Conservation (phyloP, 2,888 invertebrate genomes). For the Tetragonisca angustula region DNA sequence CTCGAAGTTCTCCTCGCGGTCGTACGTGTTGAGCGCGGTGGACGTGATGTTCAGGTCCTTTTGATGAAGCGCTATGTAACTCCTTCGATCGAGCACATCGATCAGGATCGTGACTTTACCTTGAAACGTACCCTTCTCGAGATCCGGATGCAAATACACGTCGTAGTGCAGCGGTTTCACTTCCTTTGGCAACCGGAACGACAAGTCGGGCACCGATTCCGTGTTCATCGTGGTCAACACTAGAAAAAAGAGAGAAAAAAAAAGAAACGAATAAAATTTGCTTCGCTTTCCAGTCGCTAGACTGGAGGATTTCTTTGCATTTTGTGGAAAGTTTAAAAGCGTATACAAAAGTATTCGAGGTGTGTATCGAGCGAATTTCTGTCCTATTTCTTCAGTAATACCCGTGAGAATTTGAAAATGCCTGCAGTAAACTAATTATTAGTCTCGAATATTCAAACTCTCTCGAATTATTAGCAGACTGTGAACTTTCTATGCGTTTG, state of each 20-base stretch:
- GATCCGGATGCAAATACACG: conserved; percentile 87
- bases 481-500: no score
- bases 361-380: no score
- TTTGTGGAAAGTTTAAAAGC: no score
- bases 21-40: conserved; percentile 80
- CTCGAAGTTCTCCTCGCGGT: conserved; percentile 68
- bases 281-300: no score
- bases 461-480: no score
- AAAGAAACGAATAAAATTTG: conserved; percentile 3
- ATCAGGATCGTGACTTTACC: conserved; percentile 86
- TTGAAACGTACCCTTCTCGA: conserved; percentile 86
- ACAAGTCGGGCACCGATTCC: conserved; percentile 79
- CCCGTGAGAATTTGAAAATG: no score
- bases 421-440: no score
- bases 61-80: conserved; percentile 85
- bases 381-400: no score
- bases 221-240: conserved; percentile 61
- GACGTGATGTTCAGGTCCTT: conserved; percentile 85
- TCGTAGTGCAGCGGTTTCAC: conserved; percentile 88
- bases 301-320: no score
- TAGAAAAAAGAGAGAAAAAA: neutral
- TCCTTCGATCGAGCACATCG: conserved; percentile 83
- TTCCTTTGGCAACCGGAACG: conserved; percentile 86
- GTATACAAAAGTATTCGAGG: no score
- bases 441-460: no score